Evolutionary conservation across 2,113 vertebrate genomes (phyloP).

Genomic region (Gopherus evgoodei): DNA sequence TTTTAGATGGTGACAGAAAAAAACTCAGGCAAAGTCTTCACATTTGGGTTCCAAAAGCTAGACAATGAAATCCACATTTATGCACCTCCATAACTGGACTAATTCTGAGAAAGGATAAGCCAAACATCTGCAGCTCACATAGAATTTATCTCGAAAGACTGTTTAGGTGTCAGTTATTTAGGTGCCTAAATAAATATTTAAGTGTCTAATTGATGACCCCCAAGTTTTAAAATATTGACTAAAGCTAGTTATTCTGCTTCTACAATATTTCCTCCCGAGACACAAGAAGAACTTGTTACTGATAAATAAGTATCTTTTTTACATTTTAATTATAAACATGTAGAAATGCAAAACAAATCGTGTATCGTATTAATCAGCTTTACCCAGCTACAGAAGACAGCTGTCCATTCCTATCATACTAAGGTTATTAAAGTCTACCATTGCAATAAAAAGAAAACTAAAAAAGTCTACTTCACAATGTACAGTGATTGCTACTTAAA

Average conservation of each 20-base stretch:
- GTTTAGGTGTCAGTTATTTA: not conserved
- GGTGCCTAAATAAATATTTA: not conserved
- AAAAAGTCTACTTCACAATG: constrained; percentile 10
- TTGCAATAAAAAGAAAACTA: not conserved
- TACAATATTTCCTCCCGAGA: constrained; percentile 19
- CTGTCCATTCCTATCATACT: constrained; percentile 69
- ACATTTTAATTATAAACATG: not conserved
- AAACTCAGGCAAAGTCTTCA: not conserved
- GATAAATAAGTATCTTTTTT: not conserved
- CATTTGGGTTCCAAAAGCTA: not conserved
- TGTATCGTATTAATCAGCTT: constrained; percentile 65
- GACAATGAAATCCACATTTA: not conserved
- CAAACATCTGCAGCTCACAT: not conserved
- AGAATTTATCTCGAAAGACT: not conserved
- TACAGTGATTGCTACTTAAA: not conserved
- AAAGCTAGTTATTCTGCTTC: not conserved
- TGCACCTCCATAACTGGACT: not conserved
- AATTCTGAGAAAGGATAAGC: not conserved
- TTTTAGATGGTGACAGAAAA: constrained; percentile 19
- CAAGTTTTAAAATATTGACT: not conserved
- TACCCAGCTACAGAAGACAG: constrained; percentile 54
- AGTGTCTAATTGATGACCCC: not conserved
- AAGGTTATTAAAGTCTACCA: constrained; percentile 16
- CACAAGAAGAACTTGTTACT: not conserved
- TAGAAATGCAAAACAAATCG: constrained; percentile 65